Percentiles rank a stretch among this genome's conserved stretches.
Evolutionary conservation across 2,888 invertebrate species (phyloP).

Genomic region (Taphrorychus bicolor): DNA sequence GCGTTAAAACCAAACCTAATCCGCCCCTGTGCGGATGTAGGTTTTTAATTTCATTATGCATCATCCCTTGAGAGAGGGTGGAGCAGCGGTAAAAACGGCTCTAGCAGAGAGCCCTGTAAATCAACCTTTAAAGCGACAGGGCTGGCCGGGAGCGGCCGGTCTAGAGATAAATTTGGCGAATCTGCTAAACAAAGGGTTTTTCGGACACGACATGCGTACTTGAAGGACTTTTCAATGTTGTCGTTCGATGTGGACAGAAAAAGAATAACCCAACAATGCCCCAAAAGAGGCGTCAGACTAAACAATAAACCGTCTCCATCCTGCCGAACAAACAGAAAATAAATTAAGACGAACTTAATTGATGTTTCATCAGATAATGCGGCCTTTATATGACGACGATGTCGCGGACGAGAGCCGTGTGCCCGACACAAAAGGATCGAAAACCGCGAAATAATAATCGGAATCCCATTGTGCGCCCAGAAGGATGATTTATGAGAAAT

Average conservation of each 20-base stretch:
- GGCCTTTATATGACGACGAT: constrained; percentile 11
- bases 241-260: too few relatives aligned
- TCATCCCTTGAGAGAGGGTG: constrained; percentile 38
- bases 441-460: constrained; percentile 20
- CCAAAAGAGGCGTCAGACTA: background rate
- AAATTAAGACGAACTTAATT: constrained; percentile 7
- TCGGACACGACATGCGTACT: background rate
- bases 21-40: constrained; percentile 26
- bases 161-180: constrained; percentile 34
- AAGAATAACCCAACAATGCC: too few relatives aligned
- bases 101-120: constrained; percentile 33
- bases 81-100: constrained; percentile 28
- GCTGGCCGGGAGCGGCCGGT: constrained; percentile 14
- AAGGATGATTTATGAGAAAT: constrained; percentile 10
- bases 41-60: constrained; percentile 38
- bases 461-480: constrained; percentile 17
- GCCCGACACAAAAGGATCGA: constrained; percentile 14
- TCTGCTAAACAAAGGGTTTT: background rate
- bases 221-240: background rate
- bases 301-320: background rate
- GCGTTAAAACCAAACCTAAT: background rate
- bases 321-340: background rate
- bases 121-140: constrained; percentile 32
- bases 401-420: constrained; percentile 12
- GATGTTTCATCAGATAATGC: constrained; percentile 7